Evolutionary conservation across 2,888 invertebrate genomes (phyloP).

Genomic region (Smittia sp.): DNA sequence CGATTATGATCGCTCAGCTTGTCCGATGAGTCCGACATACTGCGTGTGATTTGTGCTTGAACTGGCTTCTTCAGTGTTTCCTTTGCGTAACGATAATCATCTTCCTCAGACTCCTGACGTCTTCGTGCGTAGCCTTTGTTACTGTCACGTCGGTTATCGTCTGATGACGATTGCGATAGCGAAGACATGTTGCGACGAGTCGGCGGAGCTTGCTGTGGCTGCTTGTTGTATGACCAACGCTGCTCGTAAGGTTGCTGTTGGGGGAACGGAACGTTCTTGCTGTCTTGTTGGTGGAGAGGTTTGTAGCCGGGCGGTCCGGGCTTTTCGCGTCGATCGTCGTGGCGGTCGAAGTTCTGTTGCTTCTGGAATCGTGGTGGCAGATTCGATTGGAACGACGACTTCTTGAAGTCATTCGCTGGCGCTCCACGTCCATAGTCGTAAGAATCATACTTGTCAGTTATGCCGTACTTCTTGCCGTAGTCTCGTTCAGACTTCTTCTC

Average conservation of each 20-base stretch:
- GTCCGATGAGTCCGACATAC: conserved; percentile 53
- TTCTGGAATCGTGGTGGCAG: conserved; percentile 83
- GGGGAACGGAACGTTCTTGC: conserved; percentile 45
- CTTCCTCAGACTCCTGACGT: conserved; percentile 46
- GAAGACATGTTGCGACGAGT: conserved; percentile 43
- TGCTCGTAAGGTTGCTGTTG: conserved; percentile 47
- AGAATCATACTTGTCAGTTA: neutral
- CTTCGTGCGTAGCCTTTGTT: neutral
- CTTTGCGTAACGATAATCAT: conserved; percentile 42
- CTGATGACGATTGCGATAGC: conserved; percentile 37
- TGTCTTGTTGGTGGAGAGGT: conserved; percentile 42
- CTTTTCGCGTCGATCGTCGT: conserved; percentile 24
- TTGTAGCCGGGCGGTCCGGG: neutral
- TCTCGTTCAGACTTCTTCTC: conserved; percentile 44
- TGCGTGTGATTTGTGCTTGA: conserved; percentile 49
- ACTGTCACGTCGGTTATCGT: conserved; percentile 34
- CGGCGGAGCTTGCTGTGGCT: conserved; percentile 42
- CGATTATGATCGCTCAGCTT: conserved; percentile 43
- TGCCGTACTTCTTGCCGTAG: conserved; percentile 47
- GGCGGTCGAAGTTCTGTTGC: conserved; percentile 59
- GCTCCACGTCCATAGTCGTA: conserved; percentile 29
- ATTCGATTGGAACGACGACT: conserved; percentile 66
- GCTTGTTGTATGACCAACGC: conserved; percentile 44
- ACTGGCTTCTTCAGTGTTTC: conserved; percentile 33
- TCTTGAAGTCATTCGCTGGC: conserved; percentile 46